phyloP scores from a whole-genome alignment of 2,888 invertebrate species.

The Drosophila sordidula region DNA sequence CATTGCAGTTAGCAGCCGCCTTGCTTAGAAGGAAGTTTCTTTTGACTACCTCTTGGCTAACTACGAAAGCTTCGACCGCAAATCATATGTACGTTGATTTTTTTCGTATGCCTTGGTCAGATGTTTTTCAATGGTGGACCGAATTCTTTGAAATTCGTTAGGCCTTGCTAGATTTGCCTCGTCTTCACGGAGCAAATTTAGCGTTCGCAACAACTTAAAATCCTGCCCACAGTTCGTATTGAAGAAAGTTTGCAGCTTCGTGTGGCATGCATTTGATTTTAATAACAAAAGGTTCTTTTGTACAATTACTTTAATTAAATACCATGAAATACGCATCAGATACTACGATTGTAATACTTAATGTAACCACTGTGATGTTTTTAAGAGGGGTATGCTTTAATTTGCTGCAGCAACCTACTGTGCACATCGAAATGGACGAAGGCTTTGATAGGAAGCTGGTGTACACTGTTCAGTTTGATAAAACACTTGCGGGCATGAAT shows the following conservation, averaged over 20 bases:
- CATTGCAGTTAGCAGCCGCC: too few relatives aligned
- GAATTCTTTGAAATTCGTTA: too few relatives aligned
- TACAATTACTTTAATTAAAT: neutral
- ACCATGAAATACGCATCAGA: slow-evolving; percentile 27
- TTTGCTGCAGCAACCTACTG: slow-evolving; percentile 60
- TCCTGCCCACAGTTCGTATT: slow-evolving; percentile 12
- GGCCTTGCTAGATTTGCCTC: too few relatives aligned
- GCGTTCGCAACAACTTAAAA: too few relatives aligned
- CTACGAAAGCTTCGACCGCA: too few relatives aligned
- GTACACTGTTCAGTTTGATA: slow-evolving; percentile 78
- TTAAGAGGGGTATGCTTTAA: slow-evolving; percentile 31
- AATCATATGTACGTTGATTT: too few relatives aligned
- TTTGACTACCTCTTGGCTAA: too few relatives aligned
- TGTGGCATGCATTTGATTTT: slow-evolving; percentile 12
- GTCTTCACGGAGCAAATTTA: too few relatives aligned
- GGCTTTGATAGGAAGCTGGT: slow-evolving; percentile 70
- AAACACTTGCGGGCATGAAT: slow-evolving; percentile 70
- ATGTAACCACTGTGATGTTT: neutral
- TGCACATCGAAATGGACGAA: slow-evolving; percentile 75
- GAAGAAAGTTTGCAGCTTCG: slow-evolving; percentile 43
- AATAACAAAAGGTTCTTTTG: neutral
- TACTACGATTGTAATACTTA: neutral
- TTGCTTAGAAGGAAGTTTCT: too few relatives aligned
- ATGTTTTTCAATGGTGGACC: too few relatives aligned
- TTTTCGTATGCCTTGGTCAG: too few relatives aligned